Conservation (phyloP, 2,888 invertebrate species). For the Hermaeophaga mercurialis region DNA sequence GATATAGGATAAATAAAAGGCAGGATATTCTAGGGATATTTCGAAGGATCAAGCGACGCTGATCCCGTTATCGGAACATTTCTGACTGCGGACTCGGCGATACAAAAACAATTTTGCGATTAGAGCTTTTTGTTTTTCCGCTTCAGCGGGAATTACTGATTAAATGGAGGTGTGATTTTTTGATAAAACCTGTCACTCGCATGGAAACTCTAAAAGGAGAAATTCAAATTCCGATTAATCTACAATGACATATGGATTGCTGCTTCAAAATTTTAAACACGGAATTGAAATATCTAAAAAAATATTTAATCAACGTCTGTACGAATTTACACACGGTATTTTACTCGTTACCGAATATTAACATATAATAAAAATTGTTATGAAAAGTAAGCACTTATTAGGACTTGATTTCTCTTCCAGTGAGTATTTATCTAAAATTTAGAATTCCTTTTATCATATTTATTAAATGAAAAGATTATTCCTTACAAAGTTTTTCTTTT, state of each 20-base stretch:
- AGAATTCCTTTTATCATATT: no score
- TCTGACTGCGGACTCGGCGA: not conserved
- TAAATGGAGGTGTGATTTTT: not conserved
- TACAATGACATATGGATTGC: not conserved
- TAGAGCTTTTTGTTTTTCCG: not conserved
- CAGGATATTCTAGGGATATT: not conserved
- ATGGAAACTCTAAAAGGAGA: not conserved
- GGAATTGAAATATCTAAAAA: no score
- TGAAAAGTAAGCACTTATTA: no score
- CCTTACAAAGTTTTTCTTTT: no score
- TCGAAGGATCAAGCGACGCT: not conserved
- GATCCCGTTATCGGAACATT: not conserved
- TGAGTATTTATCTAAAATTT: no score
- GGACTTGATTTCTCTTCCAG: no score
- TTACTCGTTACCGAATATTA: no score
- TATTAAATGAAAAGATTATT: no score
- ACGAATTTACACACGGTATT: no score
- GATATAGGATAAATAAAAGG: conserved; percentile 19
- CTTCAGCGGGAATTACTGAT: not conserved
- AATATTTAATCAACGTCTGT: no score
- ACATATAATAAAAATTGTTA: no score
- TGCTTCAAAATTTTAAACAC: no score
- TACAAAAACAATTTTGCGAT: not conserved
- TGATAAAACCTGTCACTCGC: not conserved
- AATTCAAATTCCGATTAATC: not conserved